Percentiles rank a stretch among this genome's conserved stretches.
These are phyloP conservation scores for Drosophila sulfurigaster DNA, from an alignment of 1,140 invertebrate genomes.

Conservation along the genomic window DNA sequence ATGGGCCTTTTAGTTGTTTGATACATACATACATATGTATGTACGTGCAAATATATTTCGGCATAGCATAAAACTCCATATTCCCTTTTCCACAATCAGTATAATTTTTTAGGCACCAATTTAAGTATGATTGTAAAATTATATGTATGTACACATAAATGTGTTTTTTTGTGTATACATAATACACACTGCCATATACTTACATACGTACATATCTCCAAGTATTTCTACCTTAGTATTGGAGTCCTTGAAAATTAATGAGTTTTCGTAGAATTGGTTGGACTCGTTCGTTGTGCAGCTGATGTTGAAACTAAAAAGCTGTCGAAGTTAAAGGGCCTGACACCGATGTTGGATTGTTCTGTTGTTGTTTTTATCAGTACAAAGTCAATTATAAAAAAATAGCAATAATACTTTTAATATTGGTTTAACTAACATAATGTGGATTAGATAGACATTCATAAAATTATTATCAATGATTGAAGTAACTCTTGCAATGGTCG, in stretches of 20 bases:
- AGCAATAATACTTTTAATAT: too few relatives aligned
- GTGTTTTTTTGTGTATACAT: conserved; percentile 3
- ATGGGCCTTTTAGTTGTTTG: too few relatives aligned
- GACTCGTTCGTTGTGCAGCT: conserved; percentile 31
- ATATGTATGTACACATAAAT: conserved; percentile 7
- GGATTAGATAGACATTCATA: too few relatives aligned
- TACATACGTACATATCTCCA: conserved; percentile 11
- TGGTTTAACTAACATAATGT: too few relatives aligned
- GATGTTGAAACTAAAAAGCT: background rate
- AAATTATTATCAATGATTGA: too few relatives aligned
- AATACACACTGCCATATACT: background rate
- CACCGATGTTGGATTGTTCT: conserved; percentile 22
- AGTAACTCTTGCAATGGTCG: too few relatives aligned
- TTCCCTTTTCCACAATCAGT: conserved; percentile 21
- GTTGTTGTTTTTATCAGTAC: conserved; percentile 5
- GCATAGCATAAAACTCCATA: background rate
- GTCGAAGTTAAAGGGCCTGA: conserved; percentile 1
- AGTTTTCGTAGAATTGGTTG: conserved; percentile 66
- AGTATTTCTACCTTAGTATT: conserved; percentile 29
- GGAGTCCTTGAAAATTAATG: conserved; percentile 74
- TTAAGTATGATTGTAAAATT: conserved; percentile 4
- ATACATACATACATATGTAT: background rate
- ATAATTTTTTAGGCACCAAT: conserved; percentile 3
- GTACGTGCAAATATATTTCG: background rate
- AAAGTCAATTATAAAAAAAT: too few relatives aligned